Conservation (phyloP, 2,797 vertebrate genomes). For the Chelonia mydas region DNA sequence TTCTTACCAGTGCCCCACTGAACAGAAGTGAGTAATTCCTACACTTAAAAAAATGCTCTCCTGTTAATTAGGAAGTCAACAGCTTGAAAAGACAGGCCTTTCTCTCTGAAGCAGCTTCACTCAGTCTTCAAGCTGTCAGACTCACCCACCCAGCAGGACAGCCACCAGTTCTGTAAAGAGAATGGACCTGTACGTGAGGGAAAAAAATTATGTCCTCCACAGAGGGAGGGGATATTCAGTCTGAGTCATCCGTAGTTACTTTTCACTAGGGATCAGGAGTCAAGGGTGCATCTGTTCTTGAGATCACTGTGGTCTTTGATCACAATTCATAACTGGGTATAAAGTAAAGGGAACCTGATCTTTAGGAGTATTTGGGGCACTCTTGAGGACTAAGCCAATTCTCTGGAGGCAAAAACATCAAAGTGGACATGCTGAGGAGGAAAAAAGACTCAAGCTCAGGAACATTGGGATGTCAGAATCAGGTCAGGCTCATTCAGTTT, state of each 20-base stretch:
- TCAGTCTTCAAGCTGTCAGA: neutral
- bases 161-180: neutral
- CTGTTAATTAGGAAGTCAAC: neutral
- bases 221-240: neutral
- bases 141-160: neutral
- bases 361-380: neutral
- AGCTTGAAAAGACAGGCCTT: neutral
- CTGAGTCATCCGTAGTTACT: neutral
- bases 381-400: neutral
- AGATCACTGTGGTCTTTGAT: neutral
- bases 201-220: neutral
- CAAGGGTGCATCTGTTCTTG: neutral
- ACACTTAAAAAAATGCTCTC: neutral
- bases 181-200: neutral
- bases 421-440: neutral
- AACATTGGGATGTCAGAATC: neutral
- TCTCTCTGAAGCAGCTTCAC: neutral
- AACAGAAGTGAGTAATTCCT: neutral
- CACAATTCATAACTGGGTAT: neutral
- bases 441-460: neutral
- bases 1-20: too few species aligned
- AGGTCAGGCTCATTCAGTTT: neutral
- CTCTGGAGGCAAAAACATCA: neutral
- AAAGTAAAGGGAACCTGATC: neutral
- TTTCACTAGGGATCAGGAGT: neutral